phyloP scores from a whole-genome alignment of 2,888 invertebrate genomes.

The Sphaerophoria taeniata region DNA sequence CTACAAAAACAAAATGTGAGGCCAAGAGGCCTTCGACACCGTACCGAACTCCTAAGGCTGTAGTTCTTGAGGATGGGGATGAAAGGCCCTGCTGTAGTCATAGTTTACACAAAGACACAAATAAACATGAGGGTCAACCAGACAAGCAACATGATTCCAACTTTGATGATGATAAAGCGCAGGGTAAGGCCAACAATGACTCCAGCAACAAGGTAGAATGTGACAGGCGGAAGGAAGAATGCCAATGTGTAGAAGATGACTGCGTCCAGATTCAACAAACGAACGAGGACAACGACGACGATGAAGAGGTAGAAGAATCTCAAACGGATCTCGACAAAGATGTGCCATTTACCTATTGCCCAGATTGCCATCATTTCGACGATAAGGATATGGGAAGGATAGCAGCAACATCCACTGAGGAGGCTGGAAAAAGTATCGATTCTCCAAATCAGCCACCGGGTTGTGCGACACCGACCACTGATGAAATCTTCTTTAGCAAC shows the following conservation, averaged over 20 bases:
- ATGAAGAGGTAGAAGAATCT: conserved; percentile 50
- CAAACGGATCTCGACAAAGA: too few relatives aligned
- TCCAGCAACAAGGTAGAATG: too few relatives aligned
- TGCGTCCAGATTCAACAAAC: conserved; percentile 51
- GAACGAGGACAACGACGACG: conserved; percentile 30
- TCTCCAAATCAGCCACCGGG: conserved; percentile 73
- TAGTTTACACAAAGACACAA: conserved; percentile 71
- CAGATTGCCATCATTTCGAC: conserved; percentile 66
- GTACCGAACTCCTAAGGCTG: conserved; percentile 35
- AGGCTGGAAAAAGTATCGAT: conserved; percentile 68
- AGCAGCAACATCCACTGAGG: conserved; percentile 74
- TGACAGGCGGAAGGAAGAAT: conserved; percentile 46
- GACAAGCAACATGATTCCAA: conserved; percentile 75
- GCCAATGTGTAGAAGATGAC: conserved; percentile 66
- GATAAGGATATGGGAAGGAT: conserved; percentile 74
- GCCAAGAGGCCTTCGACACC: conserved; percentile 56
- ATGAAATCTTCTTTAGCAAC: conserved; percentile 78
- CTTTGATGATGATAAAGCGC: conserved; percentile 71
- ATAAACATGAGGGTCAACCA: conserved; percentile 38
- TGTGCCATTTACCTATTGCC: too few relatives aligned
- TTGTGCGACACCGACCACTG: conserved; percentile 75
- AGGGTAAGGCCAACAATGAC: conserved; percentile 10
- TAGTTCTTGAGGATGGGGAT: conserved; percentile 46
- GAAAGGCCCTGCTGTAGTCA: conserved; percentile 75
- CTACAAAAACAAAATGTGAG: conserved; percentile 44